Conservation (phyloP, 2,888 invertebrate genomes). For the Drosophila sordidapex region DNA sequence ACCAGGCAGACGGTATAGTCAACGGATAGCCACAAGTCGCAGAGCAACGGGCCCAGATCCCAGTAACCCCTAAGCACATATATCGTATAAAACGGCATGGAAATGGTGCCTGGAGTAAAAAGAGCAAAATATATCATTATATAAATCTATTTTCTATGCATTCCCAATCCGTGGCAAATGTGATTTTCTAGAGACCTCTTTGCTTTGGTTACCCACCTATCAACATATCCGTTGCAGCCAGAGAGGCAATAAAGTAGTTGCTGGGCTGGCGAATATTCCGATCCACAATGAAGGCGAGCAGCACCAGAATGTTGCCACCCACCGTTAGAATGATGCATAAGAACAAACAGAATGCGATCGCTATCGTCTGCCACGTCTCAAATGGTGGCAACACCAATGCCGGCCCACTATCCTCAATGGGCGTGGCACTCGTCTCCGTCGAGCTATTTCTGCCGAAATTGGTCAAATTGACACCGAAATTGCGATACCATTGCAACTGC, state of each 20-base stretch:
- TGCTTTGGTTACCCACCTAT: conserved; percentile 88
- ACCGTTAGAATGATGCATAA: conserved; percentile 96
- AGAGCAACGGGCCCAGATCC: conserved; percentile 97
- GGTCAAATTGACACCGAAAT: conserved; percentile 77
- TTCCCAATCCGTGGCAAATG: too few species aligned
- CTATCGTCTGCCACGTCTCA: conserved; percentile 94
- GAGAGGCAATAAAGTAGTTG: conserved; percentile 99
- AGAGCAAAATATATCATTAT: too few species aligned
- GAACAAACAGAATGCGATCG: conserved; percentile 94
- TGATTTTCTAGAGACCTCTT: not conserved
- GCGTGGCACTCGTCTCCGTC: conserved; percentile 35
- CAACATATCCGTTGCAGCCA: conserved; percentile 98
- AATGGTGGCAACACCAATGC: conserved; percentile 92
- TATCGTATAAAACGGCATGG: conserved; percentile 99
- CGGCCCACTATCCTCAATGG: conserved; percentile 71
- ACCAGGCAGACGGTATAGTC: conserved; percentile 99
- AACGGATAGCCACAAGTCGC: conserved; percentile 99
- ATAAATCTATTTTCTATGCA: too few species aligned
- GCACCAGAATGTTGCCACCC: conserved; percentile 97
- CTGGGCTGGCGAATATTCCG: conserved; percentile 97
- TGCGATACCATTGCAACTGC: conserved; percentile 76
- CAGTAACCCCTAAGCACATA: conserved; percentile 98
- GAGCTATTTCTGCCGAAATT: conserved; percentile 61
- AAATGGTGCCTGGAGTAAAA: conserved; percentile 93
- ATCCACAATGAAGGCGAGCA: conserved; percentile 97